These are phyloP conservation scores for Clinocottus analis DNA, from an alignment of 2,113 vertebrate species.

Conservation along the genomic window DNA sequence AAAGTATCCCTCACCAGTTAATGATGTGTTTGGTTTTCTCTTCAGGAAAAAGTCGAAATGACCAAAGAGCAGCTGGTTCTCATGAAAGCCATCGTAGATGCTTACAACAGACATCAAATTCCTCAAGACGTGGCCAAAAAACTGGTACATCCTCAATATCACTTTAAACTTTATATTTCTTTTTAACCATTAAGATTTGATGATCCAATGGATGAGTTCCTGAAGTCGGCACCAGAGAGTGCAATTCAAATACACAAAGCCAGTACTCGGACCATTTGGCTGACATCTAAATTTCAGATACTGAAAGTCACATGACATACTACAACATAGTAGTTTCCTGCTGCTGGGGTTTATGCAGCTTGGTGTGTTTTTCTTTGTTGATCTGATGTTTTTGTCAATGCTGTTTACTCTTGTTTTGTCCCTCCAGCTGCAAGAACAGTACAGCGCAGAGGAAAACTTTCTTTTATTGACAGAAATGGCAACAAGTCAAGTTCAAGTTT, in stretches of 20 bases:
- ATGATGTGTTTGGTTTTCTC: constrained; percentile 41
- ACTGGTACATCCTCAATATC: constrained; percentile 83
- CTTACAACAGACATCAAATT: constrained; percentile 93
- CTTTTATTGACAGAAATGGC: constrained; percentile 97
- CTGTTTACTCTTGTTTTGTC: constrained; percentile 37
- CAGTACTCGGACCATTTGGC: background rate
- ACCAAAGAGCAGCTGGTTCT: constrained; percentile 89
- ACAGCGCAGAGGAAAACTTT: constrained; percentile 95
- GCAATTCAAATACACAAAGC: background rate
- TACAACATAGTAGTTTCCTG: background rate
- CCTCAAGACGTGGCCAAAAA: constrained; percentile 95
- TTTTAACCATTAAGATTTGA: background rate
- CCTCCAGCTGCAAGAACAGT: constrained; percentile 91
- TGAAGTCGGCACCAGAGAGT: background rate
- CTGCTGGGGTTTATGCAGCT: background rate
- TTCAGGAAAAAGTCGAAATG: constrained; percentile 91
- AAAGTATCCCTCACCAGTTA: background rate
- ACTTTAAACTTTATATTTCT: background rate
- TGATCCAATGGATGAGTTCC: background rate
- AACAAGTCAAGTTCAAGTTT: constrained; percentile 95
- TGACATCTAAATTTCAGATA: background rate
- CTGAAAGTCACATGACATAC: background rate
- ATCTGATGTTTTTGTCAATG: background rate
- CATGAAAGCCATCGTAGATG: constrained; percentile 90
- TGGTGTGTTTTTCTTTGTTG: background rate